Evolutionary conservation across 2,888 invertebrate genomes (phyloP), one percentile per base, ranked within the genome.

Genomic region (Thereva nobilitata): DNA sequence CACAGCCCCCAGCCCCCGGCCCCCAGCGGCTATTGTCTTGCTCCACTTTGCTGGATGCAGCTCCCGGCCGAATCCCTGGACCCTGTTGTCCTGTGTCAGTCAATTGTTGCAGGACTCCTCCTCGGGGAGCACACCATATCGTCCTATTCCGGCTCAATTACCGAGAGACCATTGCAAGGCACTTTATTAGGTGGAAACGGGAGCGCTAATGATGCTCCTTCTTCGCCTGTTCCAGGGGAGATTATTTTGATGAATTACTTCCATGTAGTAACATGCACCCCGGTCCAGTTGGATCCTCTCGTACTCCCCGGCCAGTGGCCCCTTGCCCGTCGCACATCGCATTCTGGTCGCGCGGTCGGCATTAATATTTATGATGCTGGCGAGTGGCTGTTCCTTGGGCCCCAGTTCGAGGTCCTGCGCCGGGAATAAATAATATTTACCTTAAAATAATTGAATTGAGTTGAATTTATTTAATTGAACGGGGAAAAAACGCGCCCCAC

Each of bases 141-240:
- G 52, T 52, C 41, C 52, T 49, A 40, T 41, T 52, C 23, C 50
- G 38, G 63, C 50, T 63, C 50, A 63, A 63, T 63, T 63, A 63
- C 34, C 38, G 41, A n/a, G 42, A 23, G 40, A 52, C 50, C 49
- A 50, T 50, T 50, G 55, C 9, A 41, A 50, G 41, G 35, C 65
- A 61, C 68, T 65, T 65, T 68, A 65, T 68, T 68, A 65, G 67
- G 56, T 66, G 55, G 61, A 64, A 68, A 68, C 68, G 66, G 50
- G 52, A 55, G 61, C 63, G 61, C 68, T 68, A 68, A 68, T 68
- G 68, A 65, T 68, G 53, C 52, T 66, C 12, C 23, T 63, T 23
- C 23, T 63, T 23, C 38, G 53, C 50, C 54, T 10, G 42, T 64
- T 34, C 34, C 12, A 47, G 35, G 9, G 42, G 41, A 61, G 53